Evolutionary conservation across 2,113 vertebrate species (phyloP).

Genomic region (Neogobius melanostomus): DNA sequence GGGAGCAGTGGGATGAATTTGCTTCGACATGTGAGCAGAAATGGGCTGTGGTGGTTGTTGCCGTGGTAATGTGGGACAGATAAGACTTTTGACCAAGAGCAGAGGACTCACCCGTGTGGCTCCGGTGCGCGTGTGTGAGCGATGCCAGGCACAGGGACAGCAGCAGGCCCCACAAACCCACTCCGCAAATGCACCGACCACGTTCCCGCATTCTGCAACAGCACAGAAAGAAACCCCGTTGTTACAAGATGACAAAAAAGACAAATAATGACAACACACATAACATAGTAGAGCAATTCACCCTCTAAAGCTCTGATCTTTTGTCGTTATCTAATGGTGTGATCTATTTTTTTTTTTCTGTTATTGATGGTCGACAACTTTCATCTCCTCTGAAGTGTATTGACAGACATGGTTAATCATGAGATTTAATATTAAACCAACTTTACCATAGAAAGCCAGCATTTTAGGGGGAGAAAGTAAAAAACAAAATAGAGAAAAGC

Average conservation of each 20-base stretch:
- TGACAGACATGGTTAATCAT: too few species aligned
- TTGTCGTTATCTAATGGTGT: too few species aligned
- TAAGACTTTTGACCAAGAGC: constrained; percentile 21
- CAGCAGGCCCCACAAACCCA: constrained; percentile 85
- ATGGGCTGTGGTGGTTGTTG: constrained; percentile 38
- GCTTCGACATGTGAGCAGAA: constrained; percentile 51
- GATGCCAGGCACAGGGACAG: constrained; percentile 85
- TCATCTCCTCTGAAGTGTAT: too few species aligned
- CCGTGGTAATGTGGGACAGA: constrained; percentile 32
- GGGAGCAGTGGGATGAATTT: constrained; percentile 31
- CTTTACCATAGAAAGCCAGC: too few species aligned
- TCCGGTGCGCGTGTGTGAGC: constrained; percentile 84
- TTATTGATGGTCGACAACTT: too few species aligned
- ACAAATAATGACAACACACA: too few species aligned
- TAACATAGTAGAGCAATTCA: too few species aligned
- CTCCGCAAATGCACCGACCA: constrained; percentile 73
- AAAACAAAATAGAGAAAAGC: too few species aligned
- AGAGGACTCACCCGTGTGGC: constrained; percentile 82
- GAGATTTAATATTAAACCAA: too few species aligned
- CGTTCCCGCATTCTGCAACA: constrained; percentile 84
- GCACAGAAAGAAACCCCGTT: constrained; percentile 12
- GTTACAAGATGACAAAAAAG: constrained; percentile 13
- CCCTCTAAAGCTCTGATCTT: too few species aligned
- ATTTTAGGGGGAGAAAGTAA: too few species aligned
- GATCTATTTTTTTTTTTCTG: too few species aligned